phyloP scores from a whole-genome alignment of 2,797 vertebrate genomes.

The Nasua narica region DNA sequence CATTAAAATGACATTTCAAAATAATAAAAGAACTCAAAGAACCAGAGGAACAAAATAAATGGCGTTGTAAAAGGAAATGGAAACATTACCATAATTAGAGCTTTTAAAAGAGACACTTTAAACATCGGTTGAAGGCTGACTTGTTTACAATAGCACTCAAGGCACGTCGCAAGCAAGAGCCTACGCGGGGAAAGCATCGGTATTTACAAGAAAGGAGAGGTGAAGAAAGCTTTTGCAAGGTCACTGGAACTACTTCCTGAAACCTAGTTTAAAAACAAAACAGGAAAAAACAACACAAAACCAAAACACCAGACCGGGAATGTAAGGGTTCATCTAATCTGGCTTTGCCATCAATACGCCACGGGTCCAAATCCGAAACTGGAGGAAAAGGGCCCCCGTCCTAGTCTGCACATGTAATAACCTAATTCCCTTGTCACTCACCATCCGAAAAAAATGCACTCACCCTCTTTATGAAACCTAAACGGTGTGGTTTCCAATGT shows the following conservation, averaged over 20 bases:
- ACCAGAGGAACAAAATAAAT: conserved; percentile 46
- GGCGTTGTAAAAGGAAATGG: conserved; percentile 64
- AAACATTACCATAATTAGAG: conserved; percentile 3
- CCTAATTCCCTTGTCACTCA: not conserved
- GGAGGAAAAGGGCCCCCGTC: not conserved
- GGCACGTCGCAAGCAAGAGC: not conserved
- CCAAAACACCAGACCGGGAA: not conserved
- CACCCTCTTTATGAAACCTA: not conserved
- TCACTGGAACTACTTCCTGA: not conserved
- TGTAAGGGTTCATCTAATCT: not conserved
- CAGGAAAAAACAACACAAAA: not conserved
- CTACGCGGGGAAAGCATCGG: not conserved
- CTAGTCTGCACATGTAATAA: not conserved
- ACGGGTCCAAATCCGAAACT: not conserved
- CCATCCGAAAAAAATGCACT: not conserved
- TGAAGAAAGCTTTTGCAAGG: not conserved
- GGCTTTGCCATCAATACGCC: not conserved
- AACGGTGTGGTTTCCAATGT: not conserved
- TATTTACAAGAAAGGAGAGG: not conserved
- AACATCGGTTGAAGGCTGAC: conserved; percentile 55
- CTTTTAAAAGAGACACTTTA: conserved; percentile 45
- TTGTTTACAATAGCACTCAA: conserved; percentile 48
- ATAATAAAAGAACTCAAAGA: conserved; percentile 66
- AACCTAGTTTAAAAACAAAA: not conserved
- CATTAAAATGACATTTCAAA: conserved; percentile 64